A percentile compares a stretch with the other conserved stretches of the same genome.
phyloP scores from a whole-genome alignment of 2,113 vertebrate species.

The Uria aalge region DNA sequence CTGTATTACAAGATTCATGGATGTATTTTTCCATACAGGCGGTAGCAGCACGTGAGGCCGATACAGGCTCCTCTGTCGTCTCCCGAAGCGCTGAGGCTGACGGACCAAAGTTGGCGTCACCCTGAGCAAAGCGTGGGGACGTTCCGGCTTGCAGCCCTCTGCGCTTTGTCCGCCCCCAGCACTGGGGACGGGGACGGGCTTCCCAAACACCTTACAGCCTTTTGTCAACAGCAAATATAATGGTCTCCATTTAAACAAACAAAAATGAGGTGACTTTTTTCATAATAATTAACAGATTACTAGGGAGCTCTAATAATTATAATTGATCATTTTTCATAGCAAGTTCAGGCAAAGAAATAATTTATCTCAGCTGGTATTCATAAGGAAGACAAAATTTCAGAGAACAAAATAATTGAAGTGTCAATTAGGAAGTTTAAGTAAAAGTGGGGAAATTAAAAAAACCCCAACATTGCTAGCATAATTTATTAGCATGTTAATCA shows the following conservation, averaged over 20 bases:
- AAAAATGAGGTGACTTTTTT: not conserved
- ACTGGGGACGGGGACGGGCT: not conserved
- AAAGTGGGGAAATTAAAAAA: conserved; percentile 42
- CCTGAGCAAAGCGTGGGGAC: not conserved
- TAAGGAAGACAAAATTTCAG: conserved; percentile 41
- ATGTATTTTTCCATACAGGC: conserved; percentile 2
- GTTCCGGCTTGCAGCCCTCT: not conserved
- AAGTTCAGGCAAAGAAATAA: conserved; percentile 39
- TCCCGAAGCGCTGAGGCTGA: not conserved
- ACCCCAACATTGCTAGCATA: conserved; percentile 16
- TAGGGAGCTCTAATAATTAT: conserved; percentile 51
- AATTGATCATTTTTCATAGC: conserved; percentile 47
- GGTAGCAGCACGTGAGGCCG: not conserved
- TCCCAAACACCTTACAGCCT: not conserved
- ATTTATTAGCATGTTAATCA: conserved; percentile 50
- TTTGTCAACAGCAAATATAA: not conserved
- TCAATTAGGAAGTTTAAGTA: conserved; percentile 57
- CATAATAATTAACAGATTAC: conserved; percentile 53
- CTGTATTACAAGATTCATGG: conserved; percentile 71
- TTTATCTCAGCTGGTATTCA: conserved; percentile 51
- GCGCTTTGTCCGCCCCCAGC: not conserved
- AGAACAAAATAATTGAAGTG: conserved; percentile 59
- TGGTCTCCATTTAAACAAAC: not conserved
- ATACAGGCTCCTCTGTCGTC: not conserved
- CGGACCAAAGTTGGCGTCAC: not conserved